Evolutionary conservation across 2,888 invertebrate genomes (phyloP).

Genomic region (Leucoma salicis): DNA sequence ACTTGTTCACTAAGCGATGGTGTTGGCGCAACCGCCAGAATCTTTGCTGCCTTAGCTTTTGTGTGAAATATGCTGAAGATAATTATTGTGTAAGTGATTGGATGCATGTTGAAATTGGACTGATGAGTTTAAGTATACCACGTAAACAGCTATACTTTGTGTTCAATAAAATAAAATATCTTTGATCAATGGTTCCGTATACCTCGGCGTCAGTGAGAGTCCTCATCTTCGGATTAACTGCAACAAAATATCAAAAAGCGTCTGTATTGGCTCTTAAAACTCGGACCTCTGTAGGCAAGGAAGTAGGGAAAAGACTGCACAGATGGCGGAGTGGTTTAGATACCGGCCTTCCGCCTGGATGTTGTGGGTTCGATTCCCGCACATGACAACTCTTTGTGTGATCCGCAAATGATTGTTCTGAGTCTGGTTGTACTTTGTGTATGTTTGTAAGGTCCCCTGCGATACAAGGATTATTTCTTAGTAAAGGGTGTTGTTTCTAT

Average conservation of each 20-base stretch:
- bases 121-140: conserved; percentile 7
- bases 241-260: neutral
- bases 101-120: conserved; percentile 1
- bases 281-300: too few species aligned
- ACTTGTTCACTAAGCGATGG: conserved; percentile 11
- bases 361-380: too few species aligned
- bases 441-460: too few species aligned
- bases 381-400: too few species aligned
- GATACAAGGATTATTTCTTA: too few species aligned
- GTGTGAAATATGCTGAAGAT: neutral
- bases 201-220: neutral
- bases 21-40: conserved; percentile 21
- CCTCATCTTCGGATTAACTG: neutral
- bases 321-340: too few species aligned
- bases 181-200: neutral
- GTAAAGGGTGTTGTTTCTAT: too few species aligned
- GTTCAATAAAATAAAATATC: neutral
- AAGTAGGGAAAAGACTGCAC: too few species aligned
- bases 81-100: neutral
- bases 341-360: too few species aligned
- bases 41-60: conserved; percentile 17
- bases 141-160: neutral
- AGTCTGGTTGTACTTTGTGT: too few species aligned
- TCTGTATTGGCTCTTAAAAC: neutral
- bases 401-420: too few species aligned